Evolutionary conservation across 2,797 vertebrate species (phyloP).

Genomic region (Moxostoma hubbsi): DNA sequence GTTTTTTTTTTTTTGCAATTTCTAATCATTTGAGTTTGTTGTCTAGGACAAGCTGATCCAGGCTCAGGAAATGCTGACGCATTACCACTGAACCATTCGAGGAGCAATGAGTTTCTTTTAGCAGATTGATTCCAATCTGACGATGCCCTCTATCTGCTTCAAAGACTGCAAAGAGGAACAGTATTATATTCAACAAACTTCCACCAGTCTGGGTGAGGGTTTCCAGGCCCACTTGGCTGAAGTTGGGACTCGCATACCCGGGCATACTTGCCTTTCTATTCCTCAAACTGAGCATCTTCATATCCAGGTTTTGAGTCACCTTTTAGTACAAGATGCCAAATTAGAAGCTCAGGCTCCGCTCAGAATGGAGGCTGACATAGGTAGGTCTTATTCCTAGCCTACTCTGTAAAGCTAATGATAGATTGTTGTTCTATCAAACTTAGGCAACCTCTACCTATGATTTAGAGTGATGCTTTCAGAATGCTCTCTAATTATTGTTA

Average conservation of each 20-base stretch:
- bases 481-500: background rate
- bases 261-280: constrained; percentile 68
- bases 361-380: constrained; percentile 72
- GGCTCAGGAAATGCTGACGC: constrained; percentile 73
- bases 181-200: constrained; percentile 61
- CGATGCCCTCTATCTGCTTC: constrained; percentile 69
- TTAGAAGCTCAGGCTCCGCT: constrained; percentile 78
- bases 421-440: background rate
- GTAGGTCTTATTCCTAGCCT: constrained; percentile 56
- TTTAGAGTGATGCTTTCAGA: constrained; percentile 11
- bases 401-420: background rate
- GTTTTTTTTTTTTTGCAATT: too few relatives aligned
- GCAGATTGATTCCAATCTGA: constrained; percentile 73
- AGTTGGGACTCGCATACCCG: constrained; percentile 71
- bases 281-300: constrained; percentile 74
- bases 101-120: constrained; percentile 70
- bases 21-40: constrained; percentile 24
- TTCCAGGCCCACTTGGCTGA: constrained; percentile 74
- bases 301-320: constrained; percentile 73
- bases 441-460: background rate
- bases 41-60: constrained; percentile 80
- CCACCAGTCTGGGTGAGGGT: constrained; percentile 72
- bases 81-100: constrained; percentile 75
- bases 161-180: constrained; percentile 70
- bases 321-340: constrained; percentile 72